phyloP scores from a whole-genome alignment of 2,113 vertebrate species.

The Anthoscopus minutus region DNA sequence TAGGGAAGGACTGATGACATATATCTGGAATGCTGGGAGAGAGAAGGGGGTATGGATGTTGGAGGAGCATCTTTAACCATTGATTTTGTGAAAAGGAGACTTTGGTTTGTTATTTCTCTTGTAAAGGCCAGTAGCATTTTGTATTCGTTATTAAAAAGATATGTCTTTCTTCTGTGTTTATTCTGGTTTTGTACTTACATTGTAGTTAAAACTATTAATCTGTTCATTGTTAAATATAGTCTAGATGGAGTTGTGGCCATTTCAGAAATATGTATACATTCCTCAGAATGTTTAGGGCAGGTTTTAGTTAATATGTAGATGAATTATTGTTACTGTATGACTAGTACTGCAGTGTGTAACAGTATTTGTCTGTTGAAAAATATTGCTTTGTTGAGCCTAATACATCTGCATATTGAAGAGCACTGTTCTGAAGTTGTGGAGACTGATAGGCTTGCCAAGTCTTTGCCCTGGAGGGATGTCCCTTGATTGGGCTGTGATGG shows the following conservation, averaged over 20 bases:
- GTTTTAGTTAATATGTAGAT: background rate
- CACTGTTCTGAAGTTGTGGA: background rate
- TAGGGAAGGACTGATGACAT: background rate
- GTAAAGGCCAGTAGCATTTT: background rate
- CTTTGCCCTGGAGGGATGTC: too few relatives aligned
- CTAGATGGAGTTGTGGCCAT: background rate
- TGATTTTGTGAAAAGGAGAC: background rate
- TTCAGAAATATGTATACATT: background rate
- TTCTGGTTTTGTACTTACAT: background rate
- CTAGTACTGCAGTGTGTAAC: background rate
- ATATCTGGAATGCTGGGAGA: background rate
- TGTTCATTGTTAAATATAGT: background rate
- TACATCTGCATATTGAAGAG: background rate
- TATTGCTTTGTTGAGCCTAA: background rate
- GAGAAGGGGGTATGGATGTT: background rate
- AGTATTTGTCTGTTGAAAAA: background rate
- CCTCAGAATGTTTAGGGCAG: background rate
- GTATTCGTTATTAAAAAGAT: background rate
- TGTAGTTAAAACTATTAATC: background rate
- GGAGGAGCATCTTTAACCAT: background rate
- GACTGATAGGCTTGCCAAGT: too few relatives aligned
- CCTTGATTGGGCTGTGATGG: too few relatives aligned
- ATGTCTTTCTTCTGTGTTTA: background rate
- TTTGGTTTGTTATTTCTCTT: background rate
- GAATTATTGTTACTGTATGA: background rate